Evolutionary conservation across 2,888 invertebrate species (phyloP).

Genomic region (Mactromeris polynyma): DNA sequence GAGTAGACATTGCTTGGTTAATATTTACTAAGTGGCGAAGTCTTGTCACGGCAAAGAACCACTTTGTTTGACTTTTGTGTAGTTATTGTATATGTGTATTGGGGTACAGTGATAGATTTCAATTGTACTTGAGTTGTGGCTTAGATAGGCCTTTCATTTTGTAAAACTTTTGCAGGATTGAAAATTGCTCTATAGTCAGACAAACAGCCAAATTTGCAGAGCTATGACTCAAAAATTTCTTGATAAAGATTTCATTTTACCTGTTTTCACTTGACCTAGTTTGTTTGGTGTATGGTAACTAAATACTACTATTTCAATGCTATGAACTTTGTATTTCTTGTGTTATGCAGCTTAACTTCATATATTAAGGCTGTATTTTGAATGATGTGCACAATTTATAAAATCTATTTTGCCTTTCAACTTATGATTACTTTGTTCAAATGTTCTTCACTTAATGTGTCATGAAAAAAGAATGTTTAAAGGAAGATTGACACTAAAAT

Average conservation of each 20-base stretch:
- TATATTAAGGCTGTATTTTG: background rate
- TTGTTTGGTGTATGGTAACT: background rate
- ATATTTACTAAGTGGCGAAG: background rate
- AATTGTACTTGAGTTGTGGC: too few species aligned
- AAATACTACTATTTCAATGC: background rate
- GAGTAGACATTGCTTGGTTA: background rate
- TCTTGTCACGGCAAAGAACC: background rate
- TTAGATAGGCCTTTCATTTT: too few species aligned
- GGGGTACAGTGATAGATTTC: too few species aligned
- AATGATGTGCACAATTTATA: conserved; percentile 4
- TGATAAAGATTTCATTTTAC: background rate
- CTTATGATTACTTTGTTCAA: background rate
- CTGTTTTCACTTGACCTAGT: background rate
- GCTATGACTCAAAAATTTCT: background rate
- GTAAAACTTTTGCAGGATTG: too few species aligned
- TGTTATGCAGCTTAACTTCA: background rate
- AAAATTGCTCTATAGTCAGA: too few species aligned
- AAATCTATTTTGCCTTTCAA: background rate
- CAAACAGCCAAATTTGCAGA: too few species aligned
- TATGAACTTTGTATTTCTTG: background rate
- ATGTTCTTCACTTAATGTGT: background rate
- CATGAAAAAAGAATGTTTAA: background rate
- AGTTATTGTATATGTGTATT: background rate
- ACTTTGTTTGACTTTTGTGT: background rate
- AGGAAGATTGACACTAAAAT: background rate